Evolutionary conservation across 2,113 vertebrate species (phyloP), one percentile per base, ranked within the genome.

Genomic region (Neogobius melanostomus): DNA sequence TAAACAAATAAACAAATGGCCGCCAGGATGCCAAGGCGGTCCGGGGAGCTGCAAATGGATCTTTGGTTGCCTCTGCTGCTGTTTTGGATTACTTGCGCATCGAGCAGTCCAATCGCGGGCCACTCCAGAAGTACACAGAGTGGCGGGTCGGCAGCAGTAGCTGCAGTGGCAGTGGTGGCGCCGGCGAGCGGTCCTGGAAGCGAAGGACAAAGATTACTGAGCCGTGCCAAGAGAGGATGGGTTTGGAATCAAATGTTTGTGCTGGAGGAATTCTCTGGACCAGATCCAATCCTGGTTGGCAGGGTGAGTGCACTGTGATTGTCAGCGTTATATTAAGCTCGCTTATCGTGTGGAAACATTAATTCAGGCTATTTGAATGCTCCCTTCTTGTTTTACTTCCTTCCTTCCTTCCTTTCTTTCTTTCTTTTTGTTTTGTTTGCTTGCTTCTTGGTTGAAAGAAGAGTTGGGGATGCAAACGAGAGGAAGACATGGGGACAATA

Each of bases 231-330:
- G 92, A 97, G 98, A 92, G 98, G 98, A 92, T 99, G 98, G 98
- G 98, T 99, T 93, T 99, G 97, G 98, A 99, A 99, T 93, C 98
- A 99, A 95, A 99, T 99, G 98, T 99, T 99, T 93, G 98, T 99
- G 83, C 87, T 99, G 91, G 98, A 99, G 93, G 98, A 99, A 90
- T 99, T 99, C 92, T 98, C 97, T 95, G 98, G 98, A 95, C 98
- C 95, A 47, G 98, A 99, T 96, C 96, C 97, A 89, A 99, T 98
- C 85, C 95, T 99, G 7, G 98, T 99, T 94, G 98, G 98, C 93
- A 95, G 97, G 96, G 98, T 99, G 95, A 95, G 98, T 90, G 83
- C 87, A 56, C 42, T 84, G 86, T 85, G 82, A 90, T 91, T 92
- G 90, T 92, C 92, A 82, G 88, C 90, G 77, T 91, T 89, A 90